Evolutionary conservation across 2,113 vertebrate genomes (phyloP), one percentile per base, ranked within the genome.

Genomic region (Chaetorhynchus papuensis): DNA sequence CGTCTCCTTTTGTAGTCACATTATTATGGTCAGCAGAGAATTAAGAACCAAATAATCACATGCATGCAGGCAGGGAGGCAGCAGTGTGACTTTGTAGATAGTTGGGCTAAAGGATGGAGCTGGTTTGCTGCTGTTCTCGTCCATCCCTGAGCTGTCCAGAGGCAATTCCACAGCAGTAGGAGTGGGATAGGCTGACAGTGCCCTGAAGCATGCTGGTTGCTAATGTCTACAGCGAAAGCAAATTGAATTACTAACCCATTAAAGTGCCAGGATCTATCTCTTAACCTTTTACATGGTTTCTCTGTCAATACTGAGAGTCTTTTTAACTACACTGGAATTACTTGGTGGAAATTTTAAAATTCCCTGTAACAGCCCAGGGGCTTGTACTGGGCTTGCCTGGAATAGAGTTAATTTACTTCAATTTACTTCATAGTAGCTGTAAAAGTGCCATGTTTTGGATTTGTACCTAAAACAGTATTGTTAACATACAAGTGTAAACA

Each of bases 1-100:
- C 2, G 0, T 1, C 6, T 53, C 13, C 11, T 41, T 72, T 47
- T 18, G 3, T 16, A 35, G 42, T 18, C 9, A 6, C 33, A 5
- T 30, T 70, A 13, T 28, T 57, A 12, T 27, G 12, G 8, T 19
- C 64, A 92, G 22, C 13, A 77, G 37, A 56, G 9, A 56, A 64
- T 49, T 68, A 56, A 82, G 41, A 47, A 11, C 11, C 14, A 68
- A 72, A 50, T 53, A 35, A 39, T 33, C 17, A 4, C 1, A 2
- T 57, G 10, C 1, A 2, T 57, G 16, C 9, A 69, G 27, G 4
- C 22, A 44, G 19, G 33, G 17, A 75, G 11, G 23, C 20, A 70
- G 37, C 18, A 50, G 21, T 15, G 11, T 57, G 53, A 17, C 14
- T 72, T 44, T 83, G 13, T 9, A 61, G 18, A 22, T 16, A 35